These are phyloP conservation scores for Micrasema minimum DNA, from an alignment of 1,140 invertebrate genomes.

Conservation along the genomic window DNA sequence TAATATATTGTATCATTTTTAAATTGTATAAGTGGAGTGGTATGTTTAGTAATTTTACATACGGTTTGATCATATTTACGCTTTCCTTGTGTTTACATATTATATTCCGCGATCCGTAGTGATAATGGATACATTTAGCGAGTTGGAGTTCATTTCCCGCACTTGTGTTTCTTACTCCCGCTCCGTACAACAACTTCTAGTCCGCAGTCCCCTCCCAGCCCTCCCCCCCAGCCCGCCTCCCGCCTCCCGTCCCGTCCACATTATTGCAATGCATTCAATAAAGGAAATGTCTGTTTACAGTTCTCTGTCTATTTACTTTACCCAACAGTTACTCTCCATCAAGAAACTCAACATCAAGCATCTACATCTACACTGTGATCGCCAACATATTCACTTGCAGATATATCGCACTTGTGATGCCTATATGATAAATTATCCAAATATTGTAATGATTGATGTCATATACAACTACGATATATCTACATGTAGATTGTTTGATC, in stretches of 20 bases:
- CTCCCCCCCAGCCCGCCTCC: not conserved
- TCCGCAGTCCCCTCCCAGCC: not conserved
- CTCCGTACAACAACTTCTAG: not conserved
- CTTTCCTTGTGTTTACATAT: constrained; percentile 36
- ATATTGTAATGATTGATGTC: too few relatives aligned
- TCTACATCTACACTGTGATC: too few relatives aligned
- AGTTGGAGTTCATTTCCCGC: not conserved
- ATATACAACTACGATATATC: too few relatives aligned
- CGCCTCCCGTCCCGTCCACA: not conserved
- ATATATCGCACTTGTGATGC: too few relatives aligned
- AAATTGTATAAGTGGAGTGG: not conserved
- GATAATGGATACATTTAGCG: too few relatives aligned
- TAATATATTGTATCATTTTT: constrained; percentile 39
- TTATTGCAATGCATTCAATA: constrained; percentile 47
- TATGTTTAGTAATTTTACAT: constrained; percentile 9
- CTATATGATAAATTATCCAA: too few relatives aligned
- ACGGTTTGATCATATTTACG: constrained; percentile 28
- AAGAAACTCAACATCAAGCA: too few relatives aligned
- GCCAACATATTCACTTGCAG: too few relatives aligned
- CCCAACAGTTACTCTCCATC: too few relatives aligned
- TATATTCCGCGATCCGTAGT: constrained; percentile 4
- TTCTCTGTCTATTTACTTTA: constrained; percentile 4
- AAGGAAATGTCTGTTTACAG: constrained; percentile 48
- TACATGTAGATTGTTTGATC: too few relatives aligned
- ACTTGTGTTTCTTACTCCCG: not conserved